Evolutionary conservation across 2,113 vertebrate genomes (phyloP).

Genomic region (Acrocephalus arundinaceus): DNA sequence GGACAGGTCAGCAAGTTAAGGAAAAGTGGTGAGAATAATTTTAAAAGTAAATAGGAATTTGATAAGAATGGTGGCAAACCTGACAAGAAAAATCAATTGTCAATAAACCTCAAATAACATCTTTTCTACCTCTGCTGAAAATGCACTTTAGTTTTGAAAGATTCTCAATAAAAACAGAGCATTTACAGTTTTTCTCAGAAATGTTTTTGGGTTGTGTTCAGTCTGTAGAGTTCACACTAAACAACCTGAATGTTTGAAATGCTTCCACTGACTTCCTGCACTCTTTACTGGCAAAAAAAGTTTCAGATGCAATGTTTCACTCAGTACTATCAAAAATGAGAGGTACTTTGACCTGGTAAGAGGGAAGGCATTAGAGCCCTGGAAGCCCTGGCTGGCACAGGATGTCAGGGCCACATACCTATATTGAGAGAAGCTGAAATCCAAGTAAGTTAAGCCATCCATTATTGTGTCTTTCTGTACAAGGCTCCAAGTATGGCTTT

Average conservation of each 20-base stretch:
- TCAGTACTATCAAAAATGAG: not conserved
- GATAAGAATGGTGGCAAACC: not conserved
- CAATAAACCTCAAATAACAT: not conserved
- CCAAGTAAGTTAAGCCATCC: not conserved
- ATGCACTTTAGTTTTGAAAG: not conserved
- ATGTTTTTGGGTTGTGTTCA: not conserved
- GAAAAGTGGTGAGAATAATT: not conserved
- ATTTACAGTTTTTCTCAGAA: not conserved
- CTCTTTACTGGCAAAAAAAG: not conserved
- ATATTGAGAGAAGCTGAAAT: not conserved
- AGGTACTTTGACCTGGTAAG: not conserved
- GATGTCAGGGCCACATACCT: not conserved
- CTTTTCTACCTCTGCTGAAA: not conserved
- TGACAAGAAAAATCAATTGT: not conserved
- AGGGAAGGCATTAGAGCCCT: not conserved
- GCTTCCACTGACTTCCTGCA: not conserved
- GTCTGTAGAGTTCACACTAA: not conserved
- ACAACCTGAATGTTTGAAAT: not conserved
- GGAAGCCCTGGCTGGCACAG: not conserved
- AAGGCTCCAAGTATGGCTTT: not conserved
- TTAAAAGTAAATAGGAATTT: not conserved
- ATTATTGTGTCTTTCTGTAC: not conserved
- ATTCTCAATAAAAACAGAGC: not conserved
- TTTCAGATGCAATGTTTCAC: not conserved
- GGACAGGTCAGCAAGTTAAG: not conserved